Base-by-base conservation (phyloP, 2,888 invertebrate genomes). In the Leucoptera coffeella region DNA sequence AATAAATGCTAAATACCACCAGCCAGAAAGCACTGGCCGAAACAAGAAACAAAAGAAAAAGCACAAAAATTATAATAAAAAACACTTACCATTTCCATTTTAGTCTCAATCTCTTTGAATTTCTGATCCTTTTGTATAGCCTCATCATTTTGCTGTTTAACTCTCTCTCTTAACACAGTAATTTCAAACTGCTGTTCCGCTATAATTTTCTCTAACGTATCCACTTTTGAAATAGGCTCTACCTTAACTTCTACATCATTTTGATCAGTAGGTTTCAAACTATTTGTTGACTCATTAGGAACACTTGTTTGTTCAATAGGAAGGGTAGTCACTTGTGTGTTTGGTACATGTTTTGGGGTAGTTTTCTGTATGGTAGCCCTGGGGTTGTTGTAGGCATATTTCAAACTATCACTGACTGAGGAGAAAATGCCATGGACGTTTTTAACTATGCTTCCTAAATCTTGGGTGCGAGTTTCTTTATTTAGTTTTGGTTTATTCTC, bases 371-470 rank as follows among this genome's bases (percentile, higher is more conserved):
- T 6, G 6, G 17, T 17, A 7, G 17, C 6, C 17, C 9, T 17
- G 17, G 6, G 6, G 9, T 6, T 42, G 23, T 45, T 51, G 32
- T 72, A 72, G 2, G 62, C 71, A 38, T 55, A 58, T 33, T 65
- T 71, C 4, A 72, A 37, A 26, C 61, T 65, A 1, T 69, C 71
- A 4, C 69, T 64, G 0, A 71, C 57, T 0, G 62, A 58, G 0
- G 69, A 67, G 32, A 72, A 71, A 37, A 72, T 61, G 0, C 71
- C 71, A 3, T 72, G 72, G 0, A 71, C 69, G 41, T 71, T 72
- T 37, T 69, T 69, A 2, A 69, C 67, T 2, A 72, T 58, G 31
- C 50, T 61, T 0, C 67, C 65, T 0, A 69, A 37, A 22, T 69
- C 69, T 46, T 61, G 67, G 0, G 60, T 47, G 2, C 67, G 29